Percentiles rank a stretch among this genome's conserved stretches.
These are phyloP conservation scores for Sturmia bella DNA, from an alignment of 2,888 invertebrate species.

Conservation along the genomic window DNA sequence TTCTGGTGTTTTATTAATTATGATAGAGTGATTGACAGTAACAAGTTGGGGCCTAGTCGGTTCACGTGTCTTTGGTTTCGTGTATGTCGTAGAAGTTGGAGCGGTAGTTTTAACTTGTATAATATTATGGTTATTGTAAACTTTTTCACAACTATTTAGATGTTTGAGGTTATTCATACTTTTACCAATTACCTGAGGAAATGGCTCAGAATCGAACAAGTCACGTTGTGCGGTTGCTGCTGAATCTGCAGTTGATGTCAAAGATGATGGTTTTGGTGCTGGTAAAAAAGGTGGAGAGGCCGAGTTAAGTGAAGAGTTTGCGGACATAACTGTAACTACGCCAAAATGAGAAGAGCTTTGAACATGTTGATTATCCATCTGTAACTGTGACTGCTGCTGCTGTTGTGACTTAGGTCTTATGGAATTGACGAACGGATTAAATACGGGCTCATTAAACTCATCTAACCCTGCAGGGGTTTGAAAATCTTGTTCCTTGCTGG, in stretches of 20 bases:
- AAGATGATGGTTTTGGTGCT: constrained; percentile 23
- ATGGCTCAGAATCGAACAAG: constrained; percentile 81
- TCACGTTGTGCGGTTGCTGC: constrained; percentile 73
- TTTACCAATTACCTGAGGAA: constrained; percentile 80
- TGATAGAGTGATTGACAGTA: constrained; percentile 81
- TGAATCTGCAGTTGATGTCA: background rate
- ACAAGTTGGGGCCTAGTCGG: constrained; percentile 76
- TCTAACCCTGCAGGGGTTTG: constrained; percentile 73
- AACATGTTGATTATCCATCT: constrained; percentile 60
- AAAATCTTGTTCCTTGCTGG: constrained; percentile 50
- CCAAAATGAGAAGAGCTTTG: constrained; percentile 77
- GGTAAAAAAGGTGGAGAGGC: background rate
- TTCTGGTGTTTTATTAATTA: constrained; percentile 81
- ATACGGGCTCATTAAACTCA: constrained; percentile 81
- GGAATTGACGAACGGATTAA: constrained; percentile 79
- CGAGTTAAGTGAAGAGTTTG: constrained; percentile 25
- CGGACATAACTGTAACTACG: constrained; percentile 75
- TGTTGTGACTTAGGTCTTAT: background rate
- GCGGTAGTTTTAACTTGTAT: constrained; percentile 66
- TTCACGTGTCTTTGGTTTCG: constrained; percentile 35
- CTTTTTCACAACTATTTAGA: constrained; percentile 58
- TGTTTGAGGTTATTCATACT: constrained; percentile 69
- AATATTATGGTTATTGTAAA: constrained; percentile 70
- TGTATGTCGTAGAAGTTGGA: constrained; percentile 52
- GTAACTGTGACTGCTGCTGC: constrained; percentile 17